Percentiles rank a stretch among this genome's conserved stretches.
Evolutionary conservation across 2,113 vertebrate genomes (phyloP).

Genomic region (Rhea pennata): DNA sequence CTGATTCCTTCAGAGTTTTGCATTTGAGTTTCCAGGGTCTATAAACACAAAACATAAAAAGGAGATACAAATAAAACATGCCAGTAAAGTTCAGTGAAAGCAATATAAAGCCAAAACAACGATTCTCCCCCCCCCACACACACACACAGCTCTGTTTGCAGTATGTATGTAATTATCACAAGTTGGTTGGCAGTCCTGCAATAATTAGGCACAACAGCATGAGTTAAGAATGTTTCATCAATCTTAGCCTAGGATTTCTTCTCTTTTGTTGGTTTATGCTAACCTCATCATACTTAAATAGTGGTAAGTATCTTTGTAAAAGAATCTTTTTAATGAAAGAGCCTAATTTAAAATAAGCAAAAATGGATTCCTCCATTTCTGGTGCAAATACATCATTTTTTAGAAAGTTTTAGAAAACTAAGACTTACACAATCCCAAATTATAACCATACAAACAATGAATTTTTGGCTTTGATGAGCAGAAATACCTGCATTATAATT

Average conservation of each 20-base stretch:
- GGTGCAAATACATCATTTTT: neutral
- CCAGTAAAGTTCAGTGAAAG: slow-evolving; percentile 15
- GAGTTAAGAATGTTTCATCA: slow-evolving; percentile 35
- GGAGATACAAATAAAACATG: slow-evolving; percentile 16
- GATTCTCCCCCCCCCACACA: neutral
- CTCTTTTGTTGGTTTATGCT: slow-evolving; percentile 26
- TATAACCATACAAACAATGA: neutral
- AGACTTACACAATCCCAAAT: neutral
- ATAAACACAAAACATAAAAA: neutral
- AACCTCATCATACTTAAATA: neutral
- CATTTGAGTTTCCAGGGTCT: neutral
- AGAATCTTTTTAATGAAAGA: neutral
- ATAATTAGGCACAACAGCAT: slow-evolving; percentile 6
- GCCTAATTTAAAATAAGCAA: neutral
- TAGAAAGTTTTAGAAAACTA: slow-evolving; percentile 25
- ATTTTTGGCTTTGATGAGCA: neutral
- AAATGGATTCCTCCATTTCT: neutral
- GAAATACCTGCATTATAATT: neutral
- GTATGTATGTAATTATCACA: slow-evolving; percentile 14
- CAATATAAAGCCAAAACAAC: neutral
- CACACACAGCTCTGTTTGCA: neutral
- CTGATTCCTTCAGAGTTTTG: neutral
- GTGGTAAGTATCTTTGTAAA: neutral
- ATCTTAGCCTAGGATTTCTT: neutral
- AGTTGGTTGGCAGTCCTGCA: slow-evolving; percentile 21